Evolutionary conservation across 2,888 invertebrate genomes (phyloP).

Genomic region (Dioctria rufipes): DNA sequence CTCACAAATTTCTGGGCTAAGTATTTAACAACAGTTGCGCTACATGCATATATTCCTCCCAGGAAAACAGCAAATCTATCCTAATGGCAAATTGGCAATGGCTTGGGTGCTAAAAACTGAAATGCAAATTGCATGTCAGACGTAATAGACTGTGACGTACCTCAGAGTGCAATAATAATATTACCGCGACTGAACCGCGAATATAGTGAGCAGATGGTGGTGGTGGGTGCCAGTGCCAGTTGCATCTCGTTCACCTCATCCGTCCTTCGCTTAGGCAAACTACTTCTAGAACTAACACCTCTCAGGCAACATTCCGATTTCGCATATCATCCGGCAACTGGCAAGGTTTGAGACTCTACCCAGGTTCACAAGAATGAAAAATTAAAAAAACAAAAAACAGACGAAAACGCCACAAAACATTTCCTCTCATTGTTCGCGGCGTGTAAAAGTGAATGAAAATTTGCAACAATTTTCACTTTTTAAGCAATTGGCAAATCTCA

Average conservation of each 20-base stretch:
- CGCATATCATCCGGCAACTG: not conserved
- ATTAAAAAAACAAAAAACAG: conserved; percentile 8
- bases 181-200: conserved; percentile 6
- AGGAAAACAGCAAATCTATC: conserved; percentile 14
- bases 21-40: not conserved
- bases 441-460: conserved; percentile 53
- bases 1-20: not conserved
- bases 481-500: conserved; percentile 46
- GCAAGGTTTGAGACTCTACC: conserved; percentile 20
- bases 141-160: conserved; percentile 52
- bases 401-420: conserved; percentile 22
- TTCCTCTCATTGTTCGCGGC: conserved; percentile 52
- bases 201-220: conserved; percentile 45
- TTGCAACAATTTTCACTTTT: conserved; percentile 55
- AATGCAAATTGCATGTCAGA: conserved; percentile 51
- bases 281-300: conserved; percentile 38
- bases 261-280: conserved; percentile 41
- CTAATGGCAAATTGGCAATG: conserved; percentile 38
- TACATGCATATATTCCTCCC: not conserved
- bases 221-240: conserved; percentile 23
- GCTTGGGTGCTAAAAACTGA: conserved; percentile 40
- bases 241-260: conserved; percentile 42
- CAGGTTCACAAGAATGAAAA: conserved; percentile 18
- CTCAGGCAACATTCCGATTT: conserved; percentile 19
- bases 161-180: not conserved